Evolutionary conservation across 2,113 vertebrate genomes (phyloP).

Genomic region (Bubo scandiacus): DNA sequence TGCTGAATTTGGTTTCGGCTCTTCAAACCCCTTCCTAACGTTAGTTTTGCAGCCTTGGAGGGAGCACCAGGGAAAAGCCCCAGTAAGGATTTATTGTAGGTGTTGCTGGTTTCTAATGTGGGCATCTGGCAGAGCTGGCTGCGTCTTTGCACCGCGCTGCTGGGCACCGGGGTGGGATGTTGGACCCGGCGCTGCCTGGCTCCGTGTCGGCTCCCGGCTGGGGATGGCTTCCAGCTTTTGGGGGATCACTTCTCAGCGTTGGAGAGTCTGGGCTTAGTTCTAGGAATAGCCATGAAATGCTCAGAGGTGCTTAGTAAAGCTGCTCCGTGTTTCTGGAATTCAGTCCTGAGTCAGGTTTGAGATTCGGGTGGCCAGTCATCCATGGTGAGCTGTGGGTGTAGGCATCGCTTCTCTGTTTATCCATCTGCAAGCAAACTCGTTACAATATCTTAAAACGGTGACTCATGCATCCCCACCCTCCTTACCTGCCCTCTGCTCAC

Average conservation of each 20-base stretch:
- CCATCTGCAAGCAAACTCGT: neutral
- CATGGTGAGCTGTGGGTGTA: neutral
- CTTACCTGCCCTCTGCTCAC: neutral
- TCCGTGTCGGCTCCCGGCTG: fast-evolving
- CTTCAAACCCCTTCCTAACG: neutral
- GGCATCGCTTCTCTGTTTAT: neutral
- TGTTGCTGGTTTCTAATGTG: neutral
- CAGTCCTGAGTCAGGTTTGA: neutral
- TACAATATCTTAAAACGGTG: neutral
- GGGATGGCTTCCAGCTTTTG: neutral
- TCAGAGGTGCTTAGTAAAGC: neutral
- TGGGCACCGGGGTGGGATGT: neutral
- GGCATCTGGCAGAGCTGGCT: no score
- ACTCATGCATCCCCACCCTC: neutral
- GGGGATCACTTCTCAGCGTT: neutral
- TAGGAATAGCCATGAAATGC: neutral
- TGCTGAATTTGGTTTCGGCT: neutral
- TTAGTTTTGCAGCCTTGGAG: neutral
- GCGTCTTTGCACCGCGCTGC: no score
- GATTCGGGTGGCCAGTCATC: neutral
- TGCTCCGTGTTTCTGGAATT: neutral
- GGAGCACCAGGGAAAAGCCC: neutral
- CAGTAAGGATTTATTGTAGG: neutral
- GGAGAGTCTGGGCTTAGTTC: neutral
- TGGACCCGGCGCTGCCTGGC: fast-evolving